Percentiles rank a stretch among this genome's conserved stretches.
These are phyloP conservation scores for Drosophila multiciliata DNA, from an alignment of 2,888 invertebrate genomes.

Conservation along the genomic window DNA sequence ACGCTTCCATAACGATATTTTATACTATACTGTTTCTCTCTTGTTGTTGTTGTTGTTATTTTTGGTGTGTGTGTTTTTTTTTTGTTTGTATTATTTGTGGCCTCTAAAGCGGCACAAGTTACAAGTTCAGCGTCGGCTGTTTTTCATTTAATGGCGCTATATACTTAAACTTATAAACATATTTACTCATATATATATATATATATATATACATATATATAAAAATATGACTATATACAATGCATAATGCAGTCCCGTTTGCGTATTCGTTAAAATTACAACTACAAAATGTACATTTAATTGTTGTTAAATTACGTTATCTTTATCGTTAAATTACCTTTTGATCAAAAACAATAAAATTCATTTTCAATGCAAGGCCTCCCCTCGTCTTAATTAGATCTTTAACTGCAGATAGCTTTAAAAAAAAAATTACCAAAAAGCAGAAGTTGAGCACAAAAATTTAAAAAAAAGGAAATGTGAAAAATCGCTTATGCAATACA, in stretches of 20 bases:
- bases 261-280: slow-evolving; percentile 29
- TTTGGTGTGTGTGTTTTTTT: not conserved
- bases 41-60: not conserved
- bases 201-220: slow-evolving; percentile 23
- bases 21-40: slow-evolving; percentile 11
- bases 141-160: slow-evolving; percentile 51
- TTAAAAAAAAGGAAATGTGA: not conserved
- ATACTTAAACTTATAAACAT: slow-evolving; percentile 23
- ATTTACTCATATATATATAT: slow-evolving; percentile 17
- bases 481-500: slow-evolving; percentile 42
- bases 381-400: slow-evolving; percentile 53
- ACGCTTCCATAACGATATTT: slow-evolving; percentile 41
- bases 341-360: slow-evolving; percentile 75
- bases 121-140: slow-evolving; percentile 50
- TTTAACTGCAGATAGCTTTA: slow-evolving; percentile 29
- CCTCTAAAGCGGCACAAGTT: slow-evolving; percentile 67
- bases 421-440: not conserved
- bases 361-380: slow-evolving; percentile 73
- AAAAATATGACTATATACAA: not conserved
- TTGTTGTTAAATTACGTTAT: slow-evolving; percentile 75
- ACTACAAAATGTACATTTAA: slow-evolving; percentile 68
- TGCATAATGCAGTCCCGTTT: slow-evolving; percentile 27
- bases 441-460: not conserved
- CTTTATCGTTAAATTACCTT: slow-evolving; percentile 70
- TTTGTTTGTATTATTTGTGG: slow-evolving; percentile 16